Conservation (phyloP, 2,797 vertebrate species). For the Acipenser oxyrinchus region DNA sequence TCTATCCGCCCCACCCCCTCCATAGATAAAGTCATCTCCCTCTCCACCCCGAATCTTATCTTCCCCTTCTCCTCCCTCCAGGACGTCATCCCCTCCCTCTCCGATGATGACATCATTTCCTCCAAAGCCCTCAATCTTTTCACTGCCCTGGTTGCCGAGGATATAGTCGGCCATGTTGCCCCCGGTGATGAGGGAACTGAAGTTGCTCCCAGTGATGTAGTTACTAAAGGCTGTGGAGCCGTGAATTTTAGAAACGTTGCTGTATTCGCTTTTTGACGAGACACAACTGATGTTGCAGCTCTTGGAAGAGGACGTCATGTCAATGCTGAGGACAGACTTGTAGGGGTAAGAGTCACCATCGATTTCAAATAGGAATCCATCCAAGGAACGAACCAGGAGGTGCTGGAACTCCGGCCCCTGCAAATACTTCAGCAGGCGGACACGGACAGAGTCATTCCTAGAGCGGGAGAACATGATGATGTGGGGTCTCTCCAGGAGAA, state of each 20-base stretch:
- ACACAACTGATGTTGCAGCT: constrained; percentile 21
- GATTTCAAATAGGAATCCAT: constrained; percentile 12
- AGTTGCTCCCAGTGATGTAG: constrained; percentile 14
- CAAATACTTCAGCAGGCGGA: constrained; percentile 17
- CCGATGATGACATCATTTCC: constrained; percentile 16
- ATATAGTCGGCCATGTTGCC: constrained; percentile 14
- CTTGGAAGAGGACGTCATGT: constrained; percentile 12
- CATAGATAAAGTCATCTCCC: constrained; percentile 11
- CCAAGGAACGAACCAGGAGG: constrained; percentile 10
- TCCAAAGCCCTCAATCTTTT: constrained; percentile 13
- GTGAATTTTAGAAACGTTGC: constrained; percentile 13
- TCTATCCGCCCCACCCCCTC: constrained; percentile 13
- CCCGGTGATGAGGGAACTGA: constrained; percentile 9
- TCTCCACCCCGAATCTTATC: constrained; percentile 10
- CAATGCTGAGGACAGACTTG: constrained; percentile 16
- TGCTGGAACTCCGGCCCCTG: constrained; percentile 15
- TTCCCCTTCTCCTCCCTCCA: constrained; percentile 12
- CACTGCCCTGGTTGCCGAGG: constrained; percentile 15
- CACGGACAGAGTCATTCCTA: constrained; percentile 17
- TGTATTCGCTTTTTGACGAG: not conserved
- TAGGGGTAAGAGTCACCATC: constrained; percentile 13
- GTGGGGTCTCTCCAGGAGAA: constrained; percentile 10
- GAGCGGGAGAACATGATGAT: constrained; percentile 9
- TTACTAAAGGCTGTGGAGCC: constrained; percentile 14
- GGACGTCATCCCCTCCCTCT: constrained; percentile 9